Evolutionary conservation across 2,797 vertebrate species (phyloP), one percentile per base, ranked within the genome.

Genomic region (Pseudomugil tenellus): DNA sequence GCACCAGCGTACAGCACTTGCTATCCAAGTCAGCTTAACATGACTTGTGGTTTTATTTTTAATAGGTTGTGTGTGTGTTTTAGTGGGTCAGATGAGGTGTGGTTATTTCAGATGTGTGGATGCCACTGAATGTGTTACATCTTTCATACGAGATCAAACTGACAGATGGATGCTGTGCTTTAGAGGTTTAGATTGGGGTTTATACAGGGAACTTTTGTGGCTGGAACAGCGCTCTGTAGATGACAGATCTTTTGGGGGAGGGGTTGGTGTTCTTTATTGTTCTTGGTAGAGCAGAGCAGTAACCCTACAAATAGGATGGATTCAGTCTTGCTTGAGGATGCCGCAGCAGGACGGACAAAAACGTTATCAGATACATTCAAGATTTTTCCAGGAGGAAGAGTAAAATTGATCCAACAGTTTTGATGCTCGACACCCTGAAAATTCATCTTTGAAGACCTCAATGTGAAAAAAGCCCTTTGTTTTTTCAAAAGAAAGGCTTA

Each of bases 31-130:
- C 26, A 52, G 39, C 54, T 64, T 2, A 58, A 46, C 26, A 54
- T 61, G 49, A 79, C 32, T 56, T 63, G 31, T 71, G 43, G 59
- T 43, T 79, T 68, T 35, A 69, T 67, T 55, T 60, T 77, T 67
- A 41, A 76, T 4, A 14, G 19, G 21, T 6, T 23, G 56, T 52
- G 41, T 41, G 46, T 46, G 39, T 81, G 67, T 74, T 67, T 67
- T 28, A 25, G 67, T n/a, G 7, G 48, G 31, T 39, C n/a, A 41
- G 53, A 70, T 51, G 60, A 76, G 51, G 34, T 54, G 55, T 16
- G 48, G 26, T 63, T 57, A 72, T 79, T 73, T 65, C n/a, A 31
- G 46, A 48, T 57, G 65, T 66, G 56, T 55, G 74, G 56, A 84
- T 55, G 52, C 55, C n/a, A n/a, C n/a, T 25, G 35, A 34, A 31